Evolutionary conservation across 2,797 vertebrate genomes (phyloP).

Genomic region (Smutsia gigantea): DNA sequence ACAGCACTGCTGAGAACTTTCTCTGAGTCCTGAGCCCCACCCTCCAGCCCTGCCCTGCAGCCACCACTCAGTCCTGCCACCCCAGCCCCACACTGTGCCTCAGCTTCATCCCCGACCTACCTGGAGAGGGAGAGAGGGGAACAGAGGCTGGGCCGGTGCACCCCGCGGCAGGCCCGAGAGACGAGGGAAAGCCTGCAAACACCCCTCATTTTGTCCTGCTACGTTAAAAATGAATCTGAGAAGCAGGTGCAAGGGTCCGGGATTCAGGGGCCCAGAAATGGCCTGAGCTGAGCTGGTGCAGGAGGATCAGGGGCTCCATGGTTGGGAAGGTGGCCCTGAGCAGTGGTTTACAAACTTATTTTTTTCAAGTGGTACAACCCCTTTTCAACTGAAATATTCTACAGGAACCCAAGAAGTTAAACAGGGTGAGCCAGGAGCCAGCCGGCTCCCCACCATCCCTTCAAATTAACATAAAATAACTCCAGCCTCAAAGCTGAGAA

Average conservation of each 20-base stretch:
- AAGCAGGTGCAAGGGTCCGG: not conserved
- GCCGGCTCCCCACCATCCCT: too few relatives aligned
- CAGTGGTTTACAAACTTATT: not conserved
- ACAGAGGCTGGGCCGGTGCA: fast-evolving
- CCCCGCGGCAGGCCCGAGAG: not conserved
- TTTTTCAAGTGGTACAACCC: not conserved
- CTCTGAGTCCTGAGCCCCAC: not conserved
- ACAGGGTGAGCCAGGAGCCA: not conserved
- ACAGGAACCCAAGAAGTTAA: not conserved
- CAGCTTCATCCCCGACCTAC: not conserved
- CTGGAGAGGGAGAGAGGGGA: not conserved
- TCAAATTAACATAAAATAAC: fast-evolving
- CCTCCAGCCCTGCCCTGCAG: not conserved
- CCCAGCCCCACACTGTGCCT: not conserved
- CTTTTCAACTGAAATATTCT: not conserved
- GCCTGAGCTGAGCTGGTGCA: not conserved
- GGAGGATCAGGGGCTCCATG: not conserved
- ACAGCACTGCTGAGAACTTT: fast-evolving
- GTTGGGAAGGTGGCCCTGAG: not conserved
- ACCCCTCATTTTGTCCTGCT: not conserved
- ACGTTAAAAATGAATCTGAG: not conserved
- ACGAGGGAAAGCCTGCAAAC: not conserved
- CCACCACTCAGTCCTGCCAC: not conserved
- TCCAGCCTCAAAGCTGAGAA: not conserved
- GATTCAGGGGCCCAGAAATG: not conserved